Conservation (phyloP, 2,888 invertebrate species). For the Amiota minor region DNA sequence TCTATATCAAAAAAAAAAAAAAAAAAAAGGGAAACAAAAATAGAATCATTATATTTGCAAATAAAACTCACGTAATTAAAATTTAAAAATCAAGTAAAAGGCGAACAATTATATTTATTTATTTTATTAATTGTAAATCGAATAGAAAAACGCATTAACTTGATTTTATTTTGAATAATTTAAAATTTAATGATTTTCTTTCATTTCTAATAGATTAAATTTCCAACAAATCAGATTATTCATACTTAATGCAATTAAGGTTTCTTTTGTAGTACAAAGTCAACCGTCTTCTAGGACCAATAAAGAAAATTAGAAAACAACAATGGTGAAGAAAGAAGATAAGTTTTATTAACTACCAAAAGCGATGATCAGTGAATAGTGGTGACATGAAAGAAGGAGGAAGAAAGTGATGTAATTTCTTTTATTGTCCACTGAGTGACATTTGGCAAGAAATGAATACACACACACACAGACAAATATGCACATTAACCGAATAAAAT, state of each 20-base stretch:
- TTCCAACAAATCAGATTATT: too few relatives aligned
- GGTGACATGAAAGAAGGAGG: neutral
- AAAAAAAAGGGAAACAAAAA: constrained; percentile 19
- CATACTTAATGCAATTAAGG: too few relatives aligned
- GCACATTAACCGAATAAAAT: constrained; percentile 7
- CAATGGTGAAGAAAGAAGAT: neutral
- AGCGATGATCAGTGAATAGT: neutral
- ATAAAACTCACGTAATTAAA: neutral
- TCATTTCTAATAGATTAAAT: too few relatives aligned
- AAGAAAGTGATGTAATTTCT: constrained; percentile 32
- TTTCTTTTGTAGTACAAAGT: too few relatives aligned
- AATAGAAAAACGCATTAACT: constrained; percentile 10
- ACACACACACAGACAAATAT: constrained; percentile 16
- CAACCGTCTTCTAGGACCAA: too few relatives aligned
- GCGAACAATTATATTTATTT: neutral
- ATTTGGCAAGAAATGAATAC: constrained; percentile 23
- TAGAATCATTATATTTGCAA: neutral
- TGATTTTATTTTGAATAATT: neutral
- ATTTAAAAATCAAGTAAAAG: neutral
- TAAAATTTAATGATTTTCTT: too few relatives aligned
- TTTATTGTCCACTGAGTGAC: constrained; percentile 36
- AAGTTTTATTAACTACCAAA: neutral
- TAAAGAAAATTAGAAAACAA: neutral
- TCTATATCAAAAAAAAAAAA: too few relatives aligned
- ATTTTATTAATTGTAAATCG: constrained; percentile 18